Conservation (phyloP, 2,888 invertebrate genomes). For the Dicranocentrus wangi region DNA sequence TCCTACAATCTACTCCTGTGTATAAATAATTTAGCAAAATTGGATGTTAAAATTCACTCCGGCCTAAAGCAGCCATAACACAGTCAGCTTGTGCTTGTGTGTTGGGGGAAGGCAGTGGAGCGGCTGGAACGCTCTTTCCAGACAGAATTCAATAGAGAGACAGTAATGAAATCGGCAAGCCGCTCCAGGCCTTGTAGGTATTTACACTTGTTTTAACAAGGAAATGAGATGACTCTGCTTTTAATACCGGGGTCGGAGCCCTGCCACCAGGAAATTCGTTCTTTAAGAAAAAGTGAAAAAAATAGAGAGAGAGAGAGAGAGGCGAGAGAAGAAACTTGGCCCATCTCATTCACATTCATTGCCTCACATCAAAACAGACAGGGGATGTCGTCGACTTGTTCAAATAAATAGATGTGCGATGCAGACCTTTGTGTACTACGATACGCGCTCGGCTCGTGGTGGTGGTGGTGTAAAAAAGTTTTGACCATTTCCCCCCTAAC, state of each 20-base stretch:
- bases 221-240: conserved; percentile 45
- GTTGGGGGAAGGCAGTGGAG: neutral
- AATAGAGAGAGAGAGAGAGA: neutral
- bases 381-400: conserved; percentile 24
- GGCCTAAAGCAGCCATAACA: neutral
- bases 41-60: conserved; percentile 20
- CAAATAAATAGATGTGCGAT: conserved; percentile 28
- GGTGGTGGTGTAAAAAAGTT: conserved; percentile 14
- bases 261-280: neutral
- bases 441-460: too few relatives aligned
- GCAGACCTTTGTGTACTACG: too few relatives aligned
- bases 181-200: neutral
- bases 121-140: neutral
- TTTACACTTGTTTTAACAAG: conserved; percentile 56
- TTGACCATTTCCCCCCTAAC: conserved; percentile 37
- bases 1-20: neutral
- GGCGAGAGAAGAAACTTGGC: conserved; percentile 17
- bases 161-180: conserved; percentile 8
- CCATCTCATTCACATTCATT: conserved; percentile 58
- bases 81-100: neutral
- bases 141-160: too few relatives aligned
- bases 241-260: neutral
- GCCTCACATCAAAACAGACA: conserved; percentile 58
- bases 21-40: conserved; percentile 43
- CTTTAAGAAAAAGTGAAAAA: neutral